Evolutionary conservation across 2,888 invertebrate genomes (phyloP).

Genomic region (Volucella zonaria): DNA sequence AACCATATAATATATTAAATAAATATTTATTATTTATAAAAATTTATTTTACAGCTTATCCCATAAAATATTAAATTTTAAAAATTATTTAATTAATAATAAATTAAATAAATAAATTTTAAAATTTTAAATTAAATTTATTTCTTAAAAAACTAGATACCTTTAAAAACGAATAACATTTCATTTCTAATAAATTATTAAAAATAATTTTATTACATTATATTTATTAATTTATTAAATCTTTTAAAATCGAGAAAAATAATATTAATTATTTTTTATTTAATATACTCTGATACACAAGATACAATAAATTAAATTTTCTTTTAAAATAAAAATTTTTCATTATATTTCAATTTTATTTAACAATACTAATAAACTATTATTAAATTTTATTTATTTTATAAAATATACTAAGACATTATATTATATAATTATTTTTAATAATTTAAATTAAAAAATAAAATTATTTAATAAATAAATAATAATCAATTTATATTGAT

Average conservation of each 20-base stretch:
- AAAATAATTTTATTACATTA: conserved; percentile 86
- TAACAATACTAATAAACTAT: conserved; percentile 85
- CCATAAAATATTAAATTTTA: conserved; percentile 84
- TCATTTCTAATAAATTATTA: conserved; percentile 86
- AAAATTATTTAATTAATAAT: conserved; percentile 79
- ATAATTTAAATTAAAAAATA: no score
- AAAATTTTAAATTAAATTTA: conserved; percentile 83
- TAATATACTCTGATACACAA: conserved; percentile 89
- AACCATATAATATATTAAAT: conserved; percentile 84
- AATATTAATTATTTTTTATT: conserved; percentile 81
- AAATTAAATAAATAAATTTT: conserved; percentile 77
- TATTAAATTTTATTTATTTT: conserved; percentile 83
- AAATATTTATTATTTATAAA: conserved; percentile 83
- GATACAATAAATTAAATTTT: no score
- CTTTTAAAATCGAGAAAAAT: conserved; percentile 86
- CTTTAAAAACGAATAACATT: conserved; percentile 86
- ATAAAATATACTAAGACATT: no score
- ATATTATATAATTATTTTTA: no score
- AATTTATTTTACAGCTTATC: conserved; percentile 85
- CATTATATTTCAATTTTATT: conserved; percentile 84
- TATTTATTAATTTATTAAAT: conserved; percentile 84
- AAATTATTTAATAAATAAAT: no score
- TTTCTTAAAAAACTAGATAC: conserved; percentile 88
- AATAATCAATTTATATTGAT: no score
- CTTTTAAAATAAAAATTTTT: no score